Conservation (phyloP, 2,797 vertebrate species). For the Smutsia temminckii region DNA sequence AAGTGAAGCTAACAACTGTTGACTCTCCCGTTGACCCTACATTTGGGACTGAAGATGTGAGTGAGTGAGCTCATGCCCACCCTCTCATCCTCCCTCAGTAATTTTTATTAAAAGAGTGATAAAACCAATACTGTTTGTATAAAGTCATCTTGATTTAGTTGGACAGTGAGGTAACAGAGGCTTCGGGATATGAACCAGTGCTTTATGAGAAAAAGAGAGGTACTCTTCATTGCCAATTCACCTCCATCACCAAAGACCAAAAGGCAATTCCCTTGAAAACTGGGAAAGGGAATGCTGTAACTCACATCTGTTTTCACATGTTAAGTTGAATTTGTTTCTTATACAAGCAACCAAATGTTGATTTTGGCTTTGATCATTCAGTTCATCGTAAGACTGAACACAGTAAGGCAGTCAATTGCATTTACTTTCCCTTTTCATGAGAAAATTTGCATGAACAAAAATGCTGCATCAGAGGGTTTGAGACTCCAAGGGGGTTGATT, state of each 20-base stretch:
- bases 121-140: neutral
- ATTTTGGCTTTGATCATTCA: conserved; percentile 21
- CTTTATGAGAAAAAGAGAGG: neutral
- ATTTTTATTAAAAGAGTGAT: neutral
- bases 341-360: neutral
- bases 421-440: neutral
- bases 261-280: neutral
- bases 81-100: neutral
- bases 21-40: neutral
- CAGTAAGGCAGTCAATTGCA: neutral
- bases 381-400: neutral
- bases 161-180: neutral
- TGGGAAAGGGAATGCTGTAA: neutral
- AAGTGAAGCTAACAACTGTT: neutral
- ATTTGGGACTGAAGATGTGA: neutral
- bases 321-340: neutral
- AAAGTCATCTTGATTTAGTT: neutral
- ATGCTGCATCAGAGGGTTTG: conserved; percentile 35
- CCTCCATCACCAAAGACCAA: neutral
- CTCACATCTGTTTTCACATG: conserved; percentile 34
- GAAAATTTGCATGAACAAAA: conserved; percentile 21
- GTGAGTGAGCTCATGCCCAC: neutral
- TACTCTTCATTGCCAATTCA: neutral
- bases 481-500: neutral
- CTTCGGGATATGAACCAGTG: neutral